A percentile compares a stretch with the other conserved stretches of the same genome.
phyloP scores from a whole-genome alignment of 2,888 invertebrate species.

The Lasioglossum lativentre region DNA sequence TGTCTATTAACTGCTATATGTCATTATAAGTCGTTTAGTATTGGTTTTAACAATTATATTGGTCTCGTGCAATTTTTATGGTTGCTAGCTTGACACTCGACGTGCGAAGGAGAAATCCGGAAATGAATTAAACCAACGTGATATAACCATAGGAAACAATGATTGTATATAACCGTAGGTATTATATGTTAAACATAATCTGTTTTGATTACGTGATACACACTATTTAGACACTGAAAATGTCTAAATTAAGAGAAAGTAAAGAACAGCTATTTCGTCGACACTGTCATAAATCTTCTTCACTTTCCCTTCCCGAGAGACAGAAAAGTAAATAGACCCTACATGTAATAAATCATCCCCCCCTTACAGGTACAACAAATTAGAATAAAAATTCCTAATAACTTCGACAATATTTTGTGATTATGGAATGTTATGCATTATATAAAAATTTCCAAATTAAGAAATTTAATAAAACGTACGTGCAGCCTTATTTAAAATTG shows the following conservation, averaged over 20 bases:
- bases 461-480: no score
- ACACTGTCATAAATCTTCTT: not conserved
- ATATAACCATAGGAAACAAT: not conserved
- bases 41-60: not conserved
- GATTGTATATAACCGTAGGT: not conserved
- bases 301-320: not conserved
- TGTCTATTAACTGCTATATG: not conserved
- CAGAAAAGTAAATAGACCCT: not conserved
- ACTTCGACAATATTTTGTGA: not conserved
- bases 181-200: not conserved
- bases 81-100: not conserved
- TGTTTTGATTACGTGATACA: not conserved
- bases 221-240: not conserved
- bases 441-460: no score
- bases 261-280: not conserved
- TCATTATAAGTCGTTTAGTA: not conserved
- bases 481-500: no score
- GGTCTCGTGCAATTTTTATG: not conserved
- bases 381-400: not conserved
- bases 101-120: conserved; percentile 2
- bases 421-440: not conserved
- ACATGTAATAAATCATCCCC: not conserved
- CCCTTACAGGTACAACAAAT: not conserved
- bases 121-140: not conserved
- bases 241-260: not conserved